Evolutionary conservation across 2,797 vertebrate species (phyloP).

Genomic region (Enteromius afrohamiltoni): DNA sequence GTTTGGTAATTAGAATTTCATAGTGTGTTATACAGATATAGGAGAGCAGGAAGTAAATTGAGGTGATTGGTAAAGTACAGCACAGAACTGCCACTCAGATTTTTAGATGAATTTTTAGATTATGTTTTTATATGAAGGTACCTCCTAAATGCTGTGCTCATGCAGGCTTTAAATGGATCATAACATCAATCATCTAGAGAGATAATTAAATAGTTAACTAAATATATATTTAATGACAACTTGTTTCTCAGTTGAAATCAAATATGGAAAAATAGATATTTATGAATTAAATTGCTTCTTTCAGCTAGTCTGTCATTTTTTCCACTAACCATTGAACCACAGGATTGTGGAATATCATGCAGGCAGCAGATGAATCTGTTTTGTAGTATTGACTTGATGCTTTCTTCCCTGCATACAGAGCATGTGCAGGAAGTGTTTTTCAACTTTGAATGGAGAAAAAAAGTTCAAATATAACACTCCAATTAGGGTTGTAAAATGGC

Average conservation of each 20-base stretch:
- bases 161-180: background rate
- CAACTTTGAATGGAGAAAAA: background rate
- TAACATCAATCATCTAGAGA: background rate
- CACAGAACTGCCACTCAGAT: slow-evolving; percentile 14
- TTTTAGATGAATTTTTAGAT: background rate
- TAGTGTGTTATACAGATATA: slow-evolving; percentile 80
- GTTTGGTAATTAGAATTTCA: slow-evolving; percentile 81
- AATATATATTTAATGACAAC: slow-evolving; percentile 4
- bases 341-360: slow-evolving; percentile 1
- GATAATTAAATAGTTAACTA: background rate
- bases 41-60: slow-evolving; percentile 20
- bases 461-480: background rate
- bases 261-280: background rate
- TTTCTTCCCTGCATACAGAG: background rate
- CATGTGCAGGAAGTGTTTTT: background rate
- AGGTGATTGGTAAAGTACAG: slow-evolving; percentile 17
- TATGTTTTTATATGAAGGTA: background rate
- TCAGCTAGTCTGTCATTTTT: background rate
- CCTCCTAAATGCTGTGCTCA: background rate
- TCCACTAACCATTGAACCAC: slow-evolving; percentile 15
- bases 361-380: background rate
- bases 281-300: background rate
- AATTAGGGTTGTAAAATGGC: background rate
- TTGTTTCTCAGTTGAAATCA: slow-evolving; percentile 4
- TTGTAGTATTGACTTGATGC: background rate